phyloP scores from a whole-genome alignment of 2,113 vertebrate species.

The Lucifuga dentata region DNA sequence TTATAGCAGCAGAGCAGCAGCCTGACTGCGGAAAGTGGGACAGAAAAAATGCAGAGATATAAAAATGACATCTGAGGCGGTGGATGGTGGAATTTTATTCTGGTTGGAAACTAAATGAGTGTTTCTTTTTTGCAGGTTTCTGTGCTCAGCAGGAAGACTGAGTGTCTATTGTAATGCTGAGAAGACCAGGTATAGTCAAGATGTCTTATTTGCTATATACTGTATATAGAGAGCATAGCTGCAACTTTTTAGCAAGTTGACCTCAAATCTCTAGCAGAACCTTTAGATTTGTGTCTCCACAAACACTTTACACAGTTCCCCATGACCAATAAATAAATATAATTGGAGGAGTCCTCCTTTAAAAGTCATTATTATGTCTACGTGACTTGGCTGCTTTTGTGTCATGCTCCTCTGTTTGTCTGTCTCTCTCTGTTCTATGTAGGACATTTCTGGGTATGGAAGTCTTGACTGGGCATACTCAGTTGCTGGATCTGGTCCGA shows the following conservation, averaged over 20 bases:
- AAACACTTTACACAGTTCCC: no score
- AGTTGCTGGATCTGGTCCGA: conserved; percentile 86
- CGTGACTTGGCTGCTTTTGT: no score
- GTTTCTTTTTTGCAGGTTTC: conserved; percentile 84
- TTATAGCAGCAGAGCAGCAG: no score
- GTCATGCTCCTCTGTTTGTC: background rate
- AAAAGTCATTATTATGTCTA: no score
- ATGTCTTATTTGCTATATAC: no score
- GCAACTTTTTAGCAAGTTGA: no score
- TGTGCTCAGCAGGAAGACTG: conserved; percentile 86
- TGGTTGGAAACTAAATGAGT: background rate
- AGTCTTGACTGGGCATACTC: conserved; percentile 84
- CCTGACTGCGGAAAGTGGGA: background rate
- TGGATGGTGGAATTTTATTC: background rate
- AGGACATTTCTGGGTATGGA: conserved; percentile 95
- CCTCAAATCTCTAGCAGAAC: no score
- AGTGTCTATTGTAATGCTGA: conserved; percentile 92
- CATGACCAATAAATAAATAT: no score
- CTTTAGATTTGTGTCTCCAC: no score
- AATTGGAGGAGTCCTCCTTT: no score
- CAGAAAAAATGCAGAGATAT: background rate
- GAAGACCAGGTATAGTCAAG: conserved; percentile 87
- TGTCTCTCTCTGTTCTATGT: conserved; percentile 18
- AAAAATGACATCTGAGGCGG: background rate
- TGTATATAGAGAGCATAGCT: no score